Evolutionary conservation across 2,113 vertebrate species (phyloP), one percentile per base, ranked within the genome.

Genomic region (Pimephales promelas): DNA sequence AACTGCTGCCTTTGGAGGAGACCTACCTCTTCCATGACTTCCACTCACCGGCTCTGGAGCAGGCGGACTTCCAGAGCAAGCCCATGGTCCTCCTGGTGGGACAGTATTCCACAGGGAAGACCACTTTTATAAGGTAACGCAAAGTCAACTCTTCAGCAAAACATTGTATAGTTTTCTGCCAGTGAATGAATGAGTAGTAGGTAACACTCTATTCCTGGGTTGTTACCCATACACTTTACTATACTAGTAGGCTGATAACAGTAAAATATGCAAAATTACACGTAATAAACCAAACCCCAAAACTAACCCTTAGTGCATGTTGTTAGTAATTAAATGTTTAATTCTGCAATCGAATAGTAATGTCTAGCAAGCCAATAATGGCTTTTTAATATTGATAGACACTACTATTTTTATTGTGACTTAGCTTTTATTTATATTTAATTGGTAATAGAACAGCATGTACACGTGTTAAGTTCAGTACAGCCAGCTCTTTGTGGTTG

Each of bases 91-190:
- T 95, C 64, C 90, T 95, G 70, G 94, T 95, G 24, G 94, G 94
- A 4, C 94, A 95, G 90, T 95, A 95, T 87, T 95, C 94, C 87
- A 95, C 94, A 28, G 94, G 94, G 73, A 95, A 95, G 71, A 95
- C 94, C 84, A 95, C 94, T 57, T 95, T 95, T 88, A 95, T 95
- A 88, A 94, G 94, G 94, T 95, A 90, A 59, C 31, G 3, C 24
- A 43, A 72, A 45, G 20, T 9, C 68, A 72, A 20, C 64, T 20
- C 24, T 61, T 47, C 10, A n/a, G 18, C 71, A 49, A 73, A 45
- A 26, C n/a, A 11, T 5, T 8, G n/a, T 47, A 14, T 24, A 45
- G 36, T 72, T 72, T 72, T 45, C 43, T 4, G 10, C 16, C 61
- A 20, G 52, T 20, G 6, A 54, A 54, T 54, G 52, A 54, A 54